These are phyloP conservation scores for Dendrocopos noguchii DNA, from an alignment of 2,113 vertebrate genomes.

Conservation along the genomic window DNA sequence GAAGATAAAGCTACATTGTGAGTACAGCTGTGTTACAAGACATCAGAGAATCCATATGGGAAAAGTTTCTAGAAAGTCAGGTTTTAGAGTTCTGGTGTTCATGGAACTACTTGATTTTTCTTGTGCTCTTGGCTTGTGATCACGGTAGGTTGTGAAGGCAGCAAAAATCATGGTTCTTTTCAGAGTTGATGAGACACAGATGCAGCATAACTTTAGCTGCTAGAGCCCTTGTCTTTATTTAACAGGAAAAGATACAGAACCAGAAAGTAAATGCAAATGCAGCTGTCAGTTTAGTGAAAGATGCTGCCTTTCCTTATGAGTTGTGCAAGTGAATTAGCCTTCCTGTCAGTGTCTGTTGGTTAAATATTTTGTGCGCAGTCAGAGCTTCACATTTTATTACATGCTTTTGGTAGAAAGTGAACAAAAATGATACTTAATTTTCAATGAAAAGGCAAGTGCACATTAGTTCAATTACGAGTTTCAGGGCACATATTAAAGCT, in stretches of 20 bases:
- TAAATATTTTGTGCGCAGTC: not conserved
- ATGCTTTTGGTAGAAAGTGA: not conserved
- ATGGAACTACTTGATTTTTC: not conserved
- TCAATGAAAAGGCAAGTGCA: not conserved
- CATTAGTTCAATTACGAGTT: not conserved
- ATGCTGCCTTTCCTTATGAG: not conserved
- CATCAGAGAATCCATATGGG: not conserved
- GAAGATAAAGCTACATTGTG: not conserved
- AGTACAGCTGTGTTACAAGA: accelerated
- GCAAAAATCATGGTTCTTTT: not conserved
- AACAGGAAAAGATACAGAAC: not conserved
- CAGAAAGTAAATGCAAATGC: not conserved
- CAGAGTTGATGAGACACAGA: not conserved
- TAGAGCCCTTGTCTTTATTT: not conserved
- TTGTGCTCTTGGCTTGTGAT: not conserved
- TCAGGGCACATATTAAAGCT: not conserved
- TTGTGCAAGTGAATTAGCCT: not conserved
- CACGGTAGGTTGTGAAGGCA: not conserved
- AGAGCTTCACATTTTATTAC: not conserved
- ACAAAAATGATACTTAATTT: not conserved
- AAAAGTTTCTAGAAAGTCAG: not conserved
- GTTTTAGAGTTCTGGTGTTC: not conserved
- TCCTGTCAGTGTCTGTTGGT: not conserved
- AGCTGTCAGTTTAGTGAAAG: not conserved
- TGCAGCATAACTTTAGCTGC: not conserved